phyloP scores from a whole-genome alignment of 2,888 invertebrate genomes.

The Nephrocerus scutellatus region DNA sequence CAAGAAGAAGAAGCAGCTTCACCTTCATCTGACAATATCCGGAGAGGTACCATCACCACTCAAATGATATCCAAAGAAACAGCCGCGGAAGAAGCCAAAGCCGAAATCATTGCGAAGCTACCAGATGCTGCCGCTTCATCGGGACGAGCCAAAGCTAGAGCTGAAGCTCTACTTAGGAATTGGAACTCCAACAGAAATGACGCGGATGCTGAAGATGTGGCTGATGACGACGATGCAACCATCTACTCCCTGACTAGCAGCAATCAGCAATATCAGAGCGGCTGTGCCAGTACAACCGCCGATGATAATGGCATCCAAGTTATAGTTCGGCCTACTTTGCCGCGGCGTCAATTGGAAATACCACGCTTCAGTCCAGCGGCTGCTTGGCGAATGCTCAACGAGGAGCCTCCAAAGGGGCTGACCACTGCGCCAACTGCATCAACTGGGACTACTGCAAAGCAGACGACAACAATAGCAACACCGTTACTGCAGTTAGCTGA shows the following conservation, averaged over 20 bases:
- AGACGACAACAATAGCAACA: constrained; percentile 14
- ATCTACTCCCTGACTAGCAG: constrained; percentile 32
- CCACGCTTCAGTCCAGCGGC: constrained; percentile 77
- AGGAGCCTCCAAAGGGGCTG: constrained; percentile 25
- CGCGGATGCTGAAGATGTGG: constrained; percentile 55
- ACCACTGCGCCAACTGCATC: not conserved
- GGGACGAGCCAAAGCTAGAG: too few relatives aligned
- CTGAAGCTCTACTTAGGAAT: too few relatives aligned
- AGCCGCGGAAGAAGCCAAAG: not conserved
- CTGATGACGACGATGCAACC: constrained; percentile 41
- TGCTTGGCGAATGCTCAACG: constrained; percentile 66
- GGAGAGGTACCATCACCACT: too few relatives aligned
- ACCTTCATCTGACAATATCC: too few relatives aligned
- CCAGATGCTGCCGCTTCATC: too few relatives aligned
- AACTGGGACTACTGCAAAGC: not conserved
- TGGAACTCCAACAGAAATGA: too few relatives aligned
- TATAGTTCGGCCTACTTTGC: constrained; percentile 68
- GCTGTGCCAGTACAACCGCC: too few relatives aligned
- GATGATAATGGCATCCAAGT: constrained; percentile 60
- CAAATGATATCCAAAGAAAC: too few relatives aligned
- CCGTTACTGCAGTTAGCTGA: constrained; percentile 5
- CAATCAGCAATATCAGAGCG: too few relatives aligned
- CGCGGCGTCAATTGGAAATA: constrained; percentile 68
- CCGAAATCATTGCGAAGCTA: not conserved
- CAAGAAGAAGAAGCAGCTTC: too few relatives aligned